These are phyloP conservation scores for Solenodon paradoxus DNA, from an alignment of 2,113 vertebrate species.

Conservation along the genomic window DNA sequence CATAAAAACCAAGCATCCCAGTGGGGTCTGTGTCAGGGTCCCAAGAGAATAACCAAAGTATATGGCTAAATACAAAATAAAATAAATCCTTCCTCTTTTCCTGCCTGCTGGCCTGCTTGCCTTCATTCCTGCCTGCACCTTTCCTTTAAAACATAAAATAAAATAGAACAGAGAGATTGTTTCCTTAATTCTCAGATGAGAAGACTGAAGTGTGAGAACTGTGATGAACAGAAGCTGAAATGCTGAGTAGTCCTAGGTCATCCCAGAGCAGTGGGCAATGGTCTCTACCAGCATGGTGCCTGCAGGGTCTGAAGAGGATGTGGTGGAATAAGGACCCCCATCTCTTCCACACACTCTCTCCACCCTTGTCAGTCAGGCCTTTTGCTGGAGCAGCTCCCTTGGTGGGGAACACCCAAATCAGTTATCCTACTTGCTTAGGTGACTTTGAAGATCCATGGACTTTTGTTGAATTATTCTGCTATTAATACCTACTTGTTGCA, in stretches of 20 bases:
- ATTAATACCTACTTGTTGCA: not conserved
- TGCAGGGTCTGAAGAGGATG: not conserved
- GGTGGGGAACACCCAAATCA: not conserved
- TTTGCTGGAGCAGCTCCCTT: not conserved
- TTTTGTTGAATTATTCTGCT: not conserved
- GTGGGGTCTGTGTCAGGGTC: too few species aligned
- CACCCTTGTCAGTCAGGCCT: not conserved
- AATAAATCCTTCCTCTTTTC: too few species aligned
- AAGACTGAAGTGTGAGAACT: not conserved
- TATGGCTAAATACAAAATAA: too few species aligned
- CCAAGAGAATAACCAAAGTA: too few species aligned
- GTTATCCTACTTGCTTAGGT: too few species aligned
- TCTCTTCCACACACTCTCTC: not conserved
- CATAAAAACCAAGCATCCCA: too few species aligned
- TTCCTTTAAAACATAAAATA: too few species aligned
- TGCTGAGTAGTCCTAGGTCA: not conserved
- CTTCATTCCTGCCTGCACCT: too few species aligned
- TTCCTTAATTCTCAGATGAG: not conserved
- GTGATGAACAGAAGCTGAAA: not conserved
- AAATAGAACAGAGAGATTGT: not conserved
- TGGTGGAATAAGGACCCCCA: rapidly evolving
- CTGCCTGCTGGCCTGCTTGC: too few species aligned
- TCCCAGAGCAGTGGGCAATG: not conserved
- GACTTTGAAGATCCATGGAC: not conserved
- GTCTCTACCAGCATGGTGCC: rapidly evolving